Evolutionary conservation across 2,113 vertebrate genomes (phyloP).

Genomic region (Hipposideros armiger): DNA sequence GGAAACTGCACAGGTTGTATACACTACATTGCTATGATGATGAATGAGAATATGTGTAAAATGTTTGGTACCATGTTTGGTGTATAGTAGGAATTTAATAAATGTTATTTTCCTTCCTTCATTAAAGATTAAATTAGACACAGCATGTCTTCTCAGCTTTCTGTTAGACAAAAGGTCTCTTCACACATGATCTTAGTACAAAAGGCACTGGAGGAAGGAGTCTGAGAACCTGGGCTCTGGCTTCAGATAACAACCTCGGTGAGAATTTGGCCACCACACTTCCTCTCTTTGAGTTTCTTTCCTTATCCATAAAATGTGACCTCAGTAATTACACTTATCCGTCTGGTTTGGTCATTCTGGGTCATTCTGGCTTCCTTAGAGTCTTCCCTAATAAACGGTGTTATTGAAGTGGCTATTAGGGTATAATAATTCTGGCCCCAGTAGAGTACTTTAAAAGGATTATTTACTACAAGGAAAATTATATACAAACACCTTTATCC

Average conservation of each 20-base stretch:
- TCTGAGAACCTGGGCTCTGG: background rate
- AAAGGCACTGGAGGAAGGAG: background rate
- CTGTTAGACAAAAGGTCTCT: background rate
- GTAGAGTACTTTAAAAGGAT: background rate
- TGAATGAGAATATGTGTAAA: background rate
- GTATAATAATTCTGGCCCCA: background rate
- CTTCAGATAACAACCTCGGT: conserved; percentile 14
- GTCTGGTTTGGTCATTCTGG: background rate
- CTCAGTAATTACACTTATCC: background rate
- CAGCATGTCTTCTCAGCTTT: background rate
- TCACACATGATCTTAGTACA: background rate
- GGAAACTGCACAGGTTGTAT: background rate
- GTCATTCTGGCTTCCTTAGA: background rate
- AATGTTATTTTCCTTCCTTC: background rate
- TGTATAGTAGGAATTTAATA: background rate
- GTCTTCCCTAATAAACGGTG: background rate
- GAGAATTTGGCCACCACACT: conserved; percentile 32
- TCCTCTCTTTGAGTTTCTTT: conserved; percentile 50
- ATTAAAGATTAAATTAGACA: conserved; percentile 7
- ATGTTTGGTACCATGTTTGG: background rate
- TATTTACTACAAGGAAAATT: background rate
- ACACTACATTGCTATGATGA: background rate
- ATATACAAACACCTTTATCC: background rate
- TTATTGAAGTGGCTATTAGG: background rate
- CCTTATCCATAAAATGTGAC: background rate